Conservation (phyloP, 1,140 invertebrate species). For the Rhyzopertha dominica region DNA sequence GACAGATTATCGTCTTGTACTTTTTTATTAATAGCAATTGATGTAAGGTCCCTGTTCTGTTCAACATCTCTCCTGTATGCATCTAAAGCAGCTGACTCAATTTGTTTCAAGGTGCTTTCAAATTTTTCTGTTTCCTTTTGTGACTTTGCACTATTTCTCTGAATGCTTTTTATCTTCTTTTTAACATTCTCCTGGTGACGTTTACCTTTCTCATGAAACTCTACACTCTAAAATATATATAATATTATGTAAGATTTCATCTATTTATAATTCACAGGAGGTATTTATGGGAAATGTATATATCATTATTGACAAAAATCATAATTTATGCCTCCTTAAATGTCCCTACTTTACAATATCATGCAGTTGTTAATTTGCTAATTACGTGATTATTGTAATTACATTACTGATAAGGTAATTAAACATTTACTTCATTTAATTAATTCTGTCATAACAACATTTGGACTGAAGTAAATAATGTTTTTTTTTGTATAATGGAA, state of each 20-base stretch:
- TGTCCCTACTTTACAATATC: no score
- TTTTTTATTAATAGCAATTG: conserved; percentile 34
- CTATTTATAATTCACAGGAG: conserved; percentile 3
- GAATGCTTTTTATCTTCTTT: conserved; percentile 78
- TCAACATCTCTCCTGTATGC: conserved; percentile 77
- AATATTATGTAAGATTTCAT: no score
- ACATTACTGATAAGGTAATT: no score
- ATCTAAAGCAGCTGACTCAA: conserved; percentile 82
- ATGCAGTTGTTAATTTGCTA: no score
- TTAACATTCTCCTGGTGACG: conserved; percentile 91
- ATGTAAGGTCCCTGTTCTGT: conserved; percentile 66
- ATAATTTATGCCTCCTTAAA: no score
- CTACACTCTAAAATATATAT: conserved; percentile 67
- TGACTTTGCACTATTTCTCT: conserved; percentile 74
- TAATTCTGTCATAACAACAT: conserved; percentile 9
- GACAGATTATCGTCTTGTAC: conserved; percentile 42
- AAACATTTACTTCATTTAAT: conserved; percentile 8
- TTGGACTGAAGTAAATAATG: conserved; percentile 4
- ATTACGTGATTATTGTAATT: no score
- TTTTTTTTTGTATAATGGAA: not conserved
- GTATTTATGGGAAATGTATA: no score
- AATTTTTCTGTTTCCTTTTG: conserved; percentile 71
- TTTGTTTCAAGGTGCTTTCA: conserved; percentile 76
- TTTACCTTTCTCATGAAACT: conserved; percentile 93
- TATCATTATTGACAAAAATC: no score